A percentile compares a stretch with the other conserved stretches of the same genome.
These are phyloP conservation scores for Cynopterus brachyotis DNA, from an alignment of 2,113 vertebrate species.

Conservation along the genomic window DNA sequence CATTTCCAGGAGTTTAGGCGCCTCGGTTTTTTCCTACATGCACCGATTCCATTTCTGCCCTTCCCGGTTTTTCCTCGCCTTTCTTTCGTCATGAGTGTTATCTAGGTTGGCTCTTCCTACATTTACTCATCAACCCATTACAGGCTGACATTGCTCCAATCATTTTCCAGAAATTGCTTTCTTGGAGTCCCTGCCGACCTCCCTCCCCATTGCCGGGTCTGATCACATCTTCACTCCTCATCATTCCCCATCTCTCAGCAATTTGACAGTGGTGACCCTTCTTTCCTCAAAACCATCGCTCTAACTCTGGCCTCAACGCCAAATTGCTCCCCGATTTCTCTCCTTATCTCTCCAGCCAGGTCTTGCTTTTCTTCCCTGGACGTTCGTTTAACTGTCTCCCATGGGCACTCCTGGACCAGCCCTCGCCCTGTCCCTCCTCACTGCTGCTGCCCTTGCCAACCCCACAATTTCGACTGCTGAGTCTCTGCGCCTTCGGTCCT, in stretches of 20 bases:
- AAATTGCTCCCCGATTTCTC: conserved; percentile 39
- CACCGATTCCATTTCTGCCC: not conserved
- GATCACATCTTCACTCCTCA: conserved; percentile 25
- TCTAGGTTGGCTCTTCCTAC: conserved; percentile 47
- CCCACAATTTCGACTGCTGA: not conserved
- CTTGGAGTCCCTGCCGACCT: conserved; percentile 48
- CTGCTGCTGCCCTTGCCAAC: not conserved
- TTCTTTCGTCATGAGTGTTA: conserved; percentile 36
- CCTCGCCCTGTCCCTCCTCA: not conserved
- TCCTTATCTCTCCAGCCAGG: not conserved
- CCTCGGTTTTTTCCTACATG: not conserved
- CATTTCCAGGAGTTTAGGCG: not conserved
- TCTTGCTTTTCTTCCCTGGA: conserved; percentile 16
- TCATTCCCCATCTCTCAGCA: not conserved
- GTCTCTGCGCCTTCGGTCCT: not conserved
- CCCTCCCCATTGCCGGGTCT: conserved; percentile 29
- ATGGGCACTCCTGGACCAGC: not conserved
- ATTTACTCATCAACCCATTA: conserved; percentile 40
- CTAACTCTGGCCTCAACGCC: not conserved
- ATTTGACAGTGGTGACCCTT: not conserved
- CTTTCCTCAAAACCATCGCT: not conserved
- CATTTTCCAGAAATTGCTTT: conserved; percentile 44
- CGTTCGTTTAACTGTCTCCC: not conserved
- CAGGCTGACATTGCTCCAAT: conserved; percentile 50
- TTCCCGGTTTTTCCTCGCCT: not conserved